A percentile compares a stretch with the other conserved stretches of the same genome.
Conservation (phyloP, 1,140 invertebrate species). For the Orussus abietinus region DNA sequence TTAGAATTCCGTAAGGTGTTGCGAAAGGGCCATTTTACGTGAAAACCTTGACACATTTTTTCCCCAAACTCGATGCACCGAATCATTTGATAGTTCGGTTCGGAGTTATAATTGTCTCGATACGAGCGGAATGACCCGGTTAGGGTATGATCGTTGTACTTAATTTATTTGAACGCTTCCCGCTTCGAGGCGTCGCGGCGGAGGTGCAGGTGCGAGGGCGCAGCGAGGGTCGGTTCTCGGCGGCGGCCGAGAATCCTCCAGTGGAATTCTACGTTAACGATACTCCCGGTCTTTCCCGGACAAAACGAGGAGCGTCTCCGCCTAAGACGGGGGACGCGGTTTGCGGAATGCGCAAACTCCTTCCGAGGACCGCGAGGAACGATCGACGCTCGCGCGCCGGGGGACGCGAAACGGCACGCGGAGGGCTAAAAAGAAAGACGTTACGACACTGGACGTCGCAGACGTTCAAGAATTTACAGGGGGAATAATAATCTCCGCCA, state of each 20-base stretch:
- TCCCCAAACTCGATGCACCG: too few relatives aligned
- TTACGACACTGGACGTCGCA: constrained; percentile 14
- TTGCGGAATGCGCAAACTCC: constrained; percentile 31
- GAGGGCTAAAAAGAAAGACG: constrained; percentile 25
- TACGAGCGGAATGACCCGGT: too few relatives aligned
- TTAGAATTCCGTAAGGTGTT: neutral
- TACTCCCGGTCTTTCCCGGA: too few relatives aligned
- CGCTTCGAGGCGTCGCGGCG: constrained; percentile 11
- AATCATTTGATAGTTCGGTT: too few relatives aligned
- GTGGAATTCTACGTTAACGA: constrained; percentile 10
- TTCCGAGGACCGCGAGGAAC: constrained; percentile 15
- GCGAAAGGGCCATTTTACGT: constrained; percentile 27
- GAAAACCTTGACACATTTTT: constrained; percentile 30
- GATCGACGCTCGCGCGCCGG: constrained; percentile 31
- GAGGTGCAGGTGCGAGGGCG: constrained; percentile 2
- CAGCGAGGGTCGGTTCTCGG: constrained; percentile 1
- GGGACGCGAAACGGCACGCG: constrained; percentile 27
- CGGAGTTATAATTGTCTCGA: constrained; percentile 22
- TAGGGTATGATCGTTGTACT: constrained; percentile 30
- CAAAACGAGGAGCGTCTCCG: constrained; percentile 3
- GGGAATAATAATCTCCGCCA: constrained; percentile 1
- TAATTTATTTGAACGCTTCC: constrained; percentile 30
- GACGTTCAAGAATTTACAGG: constrained; percentile 8
- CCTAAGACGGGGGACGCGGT: constrained; percentile 17
- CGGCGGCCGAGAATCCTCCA: neutral